Conservation (phyloP, 2,888 invertebrate genomes). For the Cancer borealis region DNA sequence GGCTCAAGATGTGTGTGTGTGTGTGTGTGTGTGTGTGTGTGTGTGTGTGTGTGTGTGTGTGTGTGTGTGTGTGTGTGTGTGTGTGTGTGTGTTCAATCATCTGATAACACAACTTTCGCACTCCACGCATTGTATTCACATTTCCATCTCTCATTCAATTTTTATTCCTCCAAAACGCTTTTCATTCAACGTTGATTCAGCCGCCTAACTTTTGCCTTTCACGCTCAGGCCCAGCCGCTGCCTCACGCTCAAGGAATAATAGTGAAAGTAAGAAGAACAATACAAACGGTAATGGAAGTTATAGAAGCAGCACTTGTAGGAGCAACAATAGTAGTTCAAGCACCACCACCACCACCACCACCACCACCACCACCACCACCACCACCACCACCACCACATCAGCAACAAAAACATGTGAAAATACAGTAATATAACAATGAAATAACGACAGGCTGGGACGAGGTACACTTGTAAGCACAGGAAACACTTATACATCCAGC, state of each 20-base stretch:
- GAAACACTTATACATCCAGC: too few relatives aligned
- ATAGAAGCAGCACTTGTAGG: neutral
- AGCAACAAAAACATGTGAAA: too few relatives aligned
- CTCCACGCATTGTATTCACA: neutral
- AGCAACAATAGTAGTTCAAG: neutral
- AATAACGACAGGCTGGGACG: too few relatives aligned
- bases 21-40: slow-evolving; percentile 54
- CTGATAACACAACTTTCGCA: slow-evolving; percentile 11
- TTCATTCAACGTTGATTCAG: slow-evolving; percentile 27
- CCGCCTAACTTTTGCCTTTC: slow-evolving; percentile 12
- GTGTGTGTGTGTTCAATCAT: slow-evolving; percentile 38
- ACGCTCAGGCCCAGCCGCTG: neutral
- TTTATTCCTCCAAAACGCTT: neutral
- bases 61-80: slow-evolving; percentile 52
- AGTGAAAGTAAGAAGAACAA: slow-evolving; percentile 6
- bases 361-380: too few relatives aligned
- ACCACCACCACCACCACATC: too few relatives aligned
- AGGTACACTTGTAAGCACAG: too few relatives aligned
- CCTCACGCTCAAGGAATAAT: neutral
- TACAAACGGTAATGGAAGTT: neutral
- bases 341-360: neutral
- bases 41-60: slow-evolving; percentile 53
- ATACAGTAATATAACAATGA: too few relatives aligned
- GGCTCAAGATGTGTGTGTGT: neutral
- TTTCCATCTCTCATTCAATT: slow-evolving; percentile 27